phyloP scores from a whole-genome alignment of 2,888 invertebrate genomes.

The Hirudinaria manillensis region DNA sequence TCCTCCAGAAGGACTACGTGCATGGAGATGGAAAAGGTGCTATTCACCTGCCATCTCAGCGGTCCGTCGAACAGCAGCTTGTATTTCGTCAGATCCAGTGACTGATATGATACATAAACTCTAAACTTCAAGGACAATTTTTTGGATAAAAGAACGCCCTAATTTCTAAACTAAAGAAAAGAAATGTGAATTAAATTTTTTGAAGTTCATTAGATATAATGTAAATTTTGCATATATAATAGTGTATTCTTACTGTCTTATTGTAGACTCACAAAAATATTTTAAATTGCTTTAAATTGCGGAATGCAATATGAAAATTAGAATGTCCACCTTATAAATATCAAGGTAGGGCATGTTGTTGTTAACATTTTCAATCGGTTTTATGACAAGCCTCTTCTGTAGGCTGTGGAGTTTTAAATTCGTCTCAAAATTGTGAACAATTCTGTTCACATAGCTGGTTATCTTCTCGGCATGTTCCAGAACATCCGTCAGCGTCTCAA shows the following conservation, averaged over 20 bases:
- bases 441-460: slow-evolving; percentile 72
- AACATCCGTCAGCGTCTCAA: slow-evolving; percentile 59
- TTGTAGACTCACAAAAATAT: background rate
- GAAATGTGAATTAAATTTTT: background rate
- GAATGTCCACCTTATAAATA: slow-evolving; percentile 44
- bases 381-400: slow-evolving; percentile 58
- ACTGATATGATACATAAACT: slow-evolving; percentile 24
- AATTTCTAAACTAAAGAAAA: background rate
- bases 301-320: too few relatives aligned
- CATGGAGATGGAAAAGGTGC: slow-evolving; percentile 62
- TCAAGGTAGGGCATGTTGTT: slow-evolving; percentile 34
- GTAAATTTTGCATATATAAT: background rate
- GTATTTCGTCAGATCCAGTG: slow-evolving; percentile 68
- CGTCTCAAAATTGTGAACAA: slow-evolving; percentile 76
- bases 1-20: slow-evolving; percentile 78
- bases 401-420: slow-evolving; percentile 69
- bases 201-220: background rate
- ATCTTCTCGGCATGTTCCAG: slow-evolving; percentile 73
- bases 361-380: slow-evolving; percentile 48
- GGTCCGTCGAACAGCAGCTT: slow-evolving; percentile 77
- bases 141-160: background rate
- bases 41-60: slow-evolving; percentile 67
- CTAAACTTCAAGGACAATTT: background rate
- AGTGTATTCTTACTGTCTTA: background rate
- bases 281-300: too few relatives aligned